A percentile compares a stretch with the other conserved stretches of the same genome.
phyloP scores from a whole-genome alignment of 1,140 invertebrate species.

The Drosophila hydei region DNA sequence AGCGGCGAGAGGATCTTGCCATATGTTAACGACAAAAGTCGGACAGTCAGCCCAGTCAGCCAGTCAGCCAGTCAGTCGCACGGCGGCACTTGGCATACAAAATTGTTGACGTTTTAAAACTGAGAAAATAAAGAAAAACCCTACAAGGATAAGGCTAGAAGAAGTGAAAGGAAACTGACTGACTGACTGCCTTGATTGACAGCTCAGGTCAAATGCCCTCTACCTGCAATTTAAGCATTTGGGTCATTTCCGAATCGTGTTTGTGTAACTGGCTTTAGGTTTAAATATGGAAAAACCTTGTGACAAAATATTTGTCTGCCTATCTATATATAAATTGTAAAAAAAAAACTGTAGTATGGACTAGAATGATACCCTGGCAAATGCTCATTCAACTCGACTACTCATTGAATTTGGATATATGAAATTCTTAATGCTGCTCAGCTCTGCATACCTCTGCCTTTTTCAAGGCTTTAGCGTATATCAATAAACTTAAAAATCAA shows the following conservation, averaged over 20 bases:
- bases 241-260: constrained; percentile 78
- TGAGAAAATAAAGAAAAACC: constrained; percentile 7
- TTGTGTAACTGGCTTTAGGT: constrained; percentile 52
- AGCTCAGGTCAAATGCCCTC: constrained; percentile 73
- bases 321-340: neutral
- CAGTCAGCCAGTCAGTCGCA: constrained; percentile 17
- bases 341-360: neutral
- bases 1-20: neutral
- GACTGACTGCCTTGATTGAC: constrained; percentile 57
- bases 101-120: constrained; percentile 53
- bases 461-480: neutral
- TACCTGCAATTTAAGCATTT: constrained; percentile 79
- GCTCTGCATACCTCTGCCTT: neutral
- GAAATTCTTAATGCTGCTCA: neutral
- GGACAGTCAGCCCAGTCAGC: constrained; percentile 12
- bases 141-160: neutral
- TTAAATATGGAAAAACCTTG: constrained; percentile 78
- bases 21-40: constrained; percentile 25
- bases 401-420: too few relatives aligned
- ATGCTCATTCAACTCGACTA: too few relatives aligned
- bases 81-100: constrained; percentile 61
- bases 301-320: constrained; percentile 35
- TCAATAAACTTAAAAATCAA: constrained; percentile 59
- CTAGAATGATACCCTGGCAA: neutral
- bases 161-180: constrained; percentile 37